Conservation (phyloP, 2,888 invertebrate species). For the Melangyna quadrimaculata region DNA sequence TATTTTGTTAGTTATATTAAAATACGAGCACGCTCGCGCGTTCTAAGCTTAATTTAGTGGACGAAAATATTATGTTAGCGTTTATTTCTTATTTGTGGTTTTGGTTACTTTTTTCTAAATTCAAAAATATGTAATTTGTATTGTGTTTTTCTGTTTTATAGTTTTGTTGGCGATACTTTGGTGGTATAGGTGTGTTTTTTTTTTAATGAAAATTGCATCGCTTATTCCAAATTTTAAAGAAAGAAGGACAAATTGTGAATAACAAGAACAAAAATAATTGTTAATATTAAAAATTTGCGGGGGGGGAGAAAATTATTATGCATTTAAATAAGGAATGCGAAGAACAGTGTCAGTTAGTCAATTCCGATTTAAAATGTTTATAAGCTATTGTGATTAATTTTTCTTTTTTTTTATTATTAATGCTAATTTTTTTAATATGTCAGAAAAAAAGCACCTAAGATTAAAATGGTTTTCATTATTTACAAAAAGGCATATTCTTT, state of each 20-base stretch:
- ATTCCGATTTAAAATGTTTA: constrained; percentile 59
- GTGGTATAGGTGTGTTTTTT: constrained; percentile 54
- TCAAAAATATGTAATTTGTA: constrained; percentile 59
- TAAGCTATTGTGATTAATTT: constrained; percentile 44
- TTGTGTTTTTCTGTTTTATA: constrained; percentile 51
- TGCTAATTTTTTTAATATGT: constrained; percentile 22
- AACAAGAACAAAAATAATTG: background rate
- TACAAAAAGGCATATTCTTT: constrained; percentile 69
- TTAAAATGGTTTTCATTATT: constrained; percentile 52
- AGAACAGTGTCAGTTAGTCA: constrained; percentile 52
- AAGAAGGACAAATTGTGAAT: background rate
- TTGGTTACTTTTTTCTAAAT: constrained; percentile 47
- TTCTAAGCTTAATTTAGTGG: constrained; percentile 72
- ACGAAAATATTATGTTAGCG: constrained; percentile 71
- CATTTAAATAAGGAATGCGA: background rate
- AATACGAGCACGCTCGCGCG: constrained; percentile 35
- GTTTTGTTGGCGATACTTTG: constrained; percentile 64
- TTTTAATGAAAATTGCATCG: constrained; percentile 36
- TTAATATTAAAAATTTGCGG: background rate
- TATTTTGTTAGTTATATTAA: constrained; percentile 50
- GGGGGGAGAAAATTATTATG: background rate
- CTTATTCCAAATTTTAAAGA: constrained; percentile 2
- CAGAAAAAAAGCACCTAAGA: constrained; percentile 58
- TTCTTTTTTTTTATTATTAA: constrained; percentile 14
- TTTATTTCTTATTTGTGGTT: constrained; percentile 61